A percentile compares a stretch with the other conserved stretches of the same genome.
phyloP scores from a whole-genome alignment of 1,140 invertebrate genomes.

The Camponotus floridanus region DNA sequence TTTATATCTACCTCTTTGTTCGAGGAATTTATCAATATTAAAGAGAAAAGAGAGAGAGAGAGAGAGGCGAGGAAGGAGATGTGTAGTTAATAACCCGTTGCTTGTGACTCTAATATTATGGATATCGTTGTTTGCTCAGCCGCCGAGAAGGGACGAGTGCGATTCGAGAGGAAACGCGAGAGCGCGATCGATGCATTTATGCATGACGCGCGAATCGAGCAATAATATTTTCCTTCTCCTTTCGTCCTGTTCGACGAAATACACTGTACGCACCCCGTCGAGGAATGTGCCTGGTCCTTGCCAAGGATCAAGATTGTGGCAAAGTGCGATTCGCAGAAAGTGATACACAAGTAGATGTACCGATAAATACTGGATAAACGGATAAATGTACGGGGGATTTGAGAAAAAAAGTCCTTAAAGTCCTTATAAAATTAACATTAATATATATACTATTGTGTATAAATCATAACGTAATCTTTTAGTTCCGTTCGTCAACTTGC shows the following conservation, averaged over 20 bases:
- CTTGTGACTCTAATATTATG: conserved; percentile 76
- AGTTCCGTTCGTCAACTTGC: conserved; percentile 2
- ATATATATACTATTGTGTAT: background rate
- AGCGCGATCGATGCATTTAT: conserved; percentile 79
- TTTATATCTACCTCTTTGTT: background rate
- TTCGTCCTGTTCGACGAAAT: conserved; percentile 50
- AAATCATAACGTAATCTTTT: background rate
- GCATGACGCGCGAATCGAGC: conserved; percentile 77
- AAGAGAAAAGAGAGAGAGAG: conserved; percentile 18
- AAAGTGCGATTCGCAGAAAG: background rate
- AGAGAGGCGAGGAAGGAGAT: conserved; percentile 12
- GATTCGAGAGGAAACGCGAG: conserved; percentile 64
- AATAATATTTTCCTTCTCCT: conserved; percentile 80
- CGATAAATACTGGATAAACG: too few species aligned
- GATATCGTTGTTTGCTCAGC: conserved; percentile 76
- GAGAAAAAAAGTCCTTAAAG: background rate
- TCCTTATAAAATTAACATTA: background rate
- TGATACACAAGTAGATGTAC: conserved; percentile 56
- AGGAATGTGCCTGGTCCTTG: conserved; percentile 37
- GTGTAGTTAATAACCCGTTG: conserved; percentile 73
- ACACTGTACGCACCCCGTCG: conserved; percentile 15
- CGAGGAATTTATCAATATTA: conserved; percentile 17
- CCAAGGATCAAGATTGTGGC: background rate
- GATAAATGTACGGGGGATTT: background rate
- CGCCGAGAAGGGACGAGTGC: conserved; percentile 66